These are phyloP conservation scores for Leptinotarsa rubiginosa DNA, from an alignment of 2,888 invertebrate genomes.

Conservation along the genomic window DNA sequence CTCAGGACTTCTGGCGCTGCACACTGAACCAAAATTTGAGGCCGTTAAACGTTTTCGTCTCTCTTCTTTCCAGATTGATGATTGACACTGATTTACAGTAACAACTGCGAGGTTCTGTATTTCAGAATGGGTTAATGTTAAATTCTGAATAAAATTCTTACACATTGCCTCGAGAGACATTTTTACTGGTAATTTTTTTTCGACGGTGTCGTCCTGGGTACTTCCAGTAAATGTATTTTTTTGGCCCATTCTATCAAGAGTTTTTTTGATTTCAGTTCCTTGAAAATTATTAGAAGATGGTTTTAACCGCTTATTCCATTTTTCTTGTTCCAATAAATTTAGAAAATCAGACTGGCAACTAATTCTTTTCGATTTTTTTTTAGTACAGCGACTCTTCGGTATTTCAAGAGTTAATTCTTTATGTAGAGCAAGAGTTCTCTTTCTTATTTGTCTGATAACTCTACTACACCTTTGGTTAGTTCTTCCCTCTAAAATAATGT, in stretches of 20 bases:
- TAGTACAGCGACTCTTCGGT: conserved; percentile 22
- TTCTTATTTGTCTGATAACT: conserved; percentile 13
- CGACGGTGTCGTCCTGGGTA: background rate
- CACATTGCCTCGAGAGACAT: background rate
- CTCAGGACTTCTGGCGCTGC: too few relatives aligned
- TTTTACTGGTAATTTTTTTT: background rate
- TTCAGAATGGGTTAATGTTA: background rate
- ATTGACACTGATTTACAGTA: background rate
- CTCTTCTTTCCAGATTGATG: background rate
- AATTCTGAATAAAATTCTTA: background rate
- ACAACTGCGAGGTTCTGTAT: background rate
- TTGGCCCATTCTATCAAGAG: background rate
- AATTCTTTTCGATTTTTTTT: background rate
- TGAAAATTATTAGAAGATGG: background rate
- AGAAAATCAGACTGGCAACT: background rate
- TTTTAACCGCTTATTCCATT: background rate
- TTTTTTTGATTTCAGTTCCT: background rate
- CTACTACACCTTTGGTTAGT: conserved; percentile 22
- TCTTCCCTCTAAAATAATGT: too few relatives aligned
- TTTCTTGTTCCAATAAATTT: background rate
- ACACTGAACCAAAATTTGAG: background rate
- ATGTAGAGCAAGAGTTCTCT: background rate
- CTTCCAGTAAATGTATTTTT: too few relatives aligned
- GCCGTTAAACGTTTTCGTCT: too few relatives aligned
- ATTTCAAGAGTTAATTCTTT: conserved; percentile 22